Conservation (phyloP, 2,888 invertebrate genomes). For the Leptothorax acervorum region DNA sequence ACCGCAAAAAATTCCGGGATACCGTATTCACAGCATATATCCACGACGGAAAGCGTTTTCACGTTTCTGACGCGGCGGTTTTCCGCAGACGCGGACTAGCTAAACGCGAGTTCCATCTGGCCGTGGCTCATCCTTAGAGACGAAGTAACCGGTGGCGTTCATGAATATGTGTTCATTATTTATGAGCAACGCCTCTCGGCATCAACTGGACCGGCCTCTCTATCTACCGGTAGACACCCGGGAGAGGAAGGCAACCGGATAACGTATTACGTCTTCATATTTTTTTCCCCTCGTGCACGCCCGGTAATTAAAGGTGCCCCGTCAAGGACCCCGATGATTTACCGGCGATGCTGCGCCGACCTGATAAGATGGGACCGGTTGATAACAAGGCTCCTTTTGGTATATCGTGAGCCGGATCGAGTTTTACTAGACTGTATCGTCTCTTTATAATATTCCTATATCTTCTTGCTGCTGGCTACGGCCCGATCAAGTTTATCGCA, state of each 20-base stretch:
- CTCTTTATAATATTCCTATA: constrained; percentile 60
- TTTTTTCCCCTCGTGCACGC: constrained; percentile 76
- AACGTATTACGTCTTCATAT: constrained; percentile 83
- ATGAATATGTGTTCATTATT: constrained; percentile 80
- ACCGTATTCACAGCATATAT: not conserved
- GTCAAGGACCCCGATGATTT: constrained; percentile 80
- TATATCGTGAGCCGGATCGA: constrained; percentile 71
- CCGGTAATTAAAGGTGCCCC: constrained; percentile 82
- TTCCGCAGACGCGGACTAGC: constrained; percentile 28
- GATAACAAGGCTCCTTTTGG: constrained; percentile 74
- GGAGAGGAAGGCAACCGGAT: constrained; percentile 76
- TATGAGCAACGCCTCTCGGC: constrained; percentile 80
- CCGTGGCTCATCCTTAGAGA: constrained; percentile 69
- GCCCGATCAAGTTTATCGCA: constrained; percentile 24
- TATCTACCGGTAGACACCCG: constrained; percentile 75
- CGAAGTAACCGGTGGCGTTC: constrained; percentile 79
- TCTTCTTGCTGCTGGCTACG: constrained; percentile 59
- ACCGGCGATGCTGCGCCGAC: constrained; percentile 74
- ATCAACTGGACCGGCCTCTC: constrained; percentile 78
- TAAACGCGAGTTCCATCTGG: constrained; percentile 60
- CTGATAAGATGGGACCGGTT: constrained; percentile 80
- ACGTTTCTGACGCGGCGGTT: constrained; percentile 10
- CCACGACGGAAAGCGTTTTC: constrained; percentile 32
- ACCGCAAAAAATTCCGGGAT: not conserved
- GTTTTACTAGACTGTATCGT: constrained; percentile 55